Evolutionary conservation across 2,113 vertebrate species (phyloP), one percentile per base, ranked within the genome.

Genomic region (Oncorhynchus keta): DNA sequence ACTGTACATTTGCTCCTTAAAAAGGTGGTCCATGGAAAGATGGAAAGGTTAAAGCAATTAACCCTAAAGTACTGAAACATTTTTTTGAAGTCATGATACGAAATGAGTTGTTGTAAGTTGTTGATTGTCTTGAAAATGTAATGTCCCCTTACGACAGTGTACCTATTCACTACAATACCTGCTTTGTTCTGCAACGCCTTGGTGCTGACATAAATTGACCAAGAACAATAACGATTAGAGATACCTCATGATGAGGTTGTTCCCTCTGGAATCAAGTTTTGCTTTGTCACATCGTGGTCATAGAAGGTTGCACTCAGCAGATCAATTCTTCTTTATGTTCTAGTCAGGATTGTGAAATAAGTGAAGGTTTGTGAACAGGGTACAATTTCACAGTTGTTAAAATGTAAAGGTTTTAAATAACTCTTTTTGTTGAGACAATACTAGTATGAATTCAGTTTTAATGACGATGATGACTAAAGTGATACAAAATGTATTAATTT

Each of bases 181-280:
- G 82, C 73, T 3, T 16, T 13, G 26, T 67, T 14, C 65, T 77
- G 73, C 75, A 68, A 89, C 80, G 82, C 78, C 81, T 83, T 68
- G 32, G 35, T 76, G 70, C 64, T 78, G 78, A 78, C 81, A 86
- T 80, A 88, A 83, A 81, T 80, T 86, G 79, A 81, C 70, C 89
- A 92, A 92, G 91, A 89, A 88, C 91, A 84, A 76, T 79, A 68
- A 74, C 88, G 90, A 91, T 89, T 88, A 89, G 82, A 87, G 86
- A 89, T 81, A 82, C 73, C 68, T 70, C 74, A 83, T 87, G 88
- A 91, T 90, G 83, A 91, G 87, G 80, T 86, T 84, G 83, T 77
- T 81, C 84, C 85, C 81, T 55, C 11, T 72, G 74, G 81, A 90
- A 92, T 92, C 89, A 82, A 76, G 76, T 71, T 74, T 61, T 72